Conservation (phyloP, 2,113 vertebrate genomes). For the Mandrillus leucophaeus region DNA sequence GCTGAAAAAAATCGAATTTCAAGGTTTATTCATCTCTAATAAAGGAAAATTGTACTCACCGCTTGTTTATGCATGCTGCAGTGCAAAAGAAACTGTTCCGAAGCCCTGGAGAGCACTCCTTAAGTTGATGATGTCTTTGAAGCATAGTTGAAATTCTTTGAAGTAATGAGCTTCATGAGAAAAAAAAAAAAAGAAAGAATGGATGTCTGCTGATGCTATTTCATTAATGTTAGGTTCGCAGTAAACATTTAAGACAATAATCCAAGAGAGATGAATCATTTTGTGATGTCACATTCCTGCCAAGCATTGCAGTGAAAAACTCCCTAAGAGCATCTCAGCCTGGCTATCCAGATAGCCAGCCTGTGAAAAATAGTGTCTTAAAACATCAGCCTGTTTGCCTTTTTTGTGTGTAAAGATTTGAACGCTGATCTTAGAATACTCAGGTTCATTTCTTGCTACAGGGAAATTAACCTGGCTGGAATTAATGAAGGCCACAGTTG, state of each 20-base stretch:
- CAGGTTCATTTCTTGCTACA: neutral
- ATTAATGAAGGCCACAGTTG: neutral
- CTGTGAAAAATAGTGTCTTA: neutral
- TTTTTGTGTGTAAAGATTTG: neutral
- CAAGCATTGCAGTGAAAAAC: neutral
- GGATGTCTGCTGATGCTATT: neutral
- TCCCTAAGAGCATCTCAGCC: neutral
- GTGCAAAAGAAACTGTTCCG: neutral
- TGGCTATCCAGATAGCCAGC: neutral
- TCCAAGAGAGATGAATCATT: neutral
- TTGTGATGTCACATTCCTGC: neutral
- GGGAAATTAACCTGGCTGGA: neutral
- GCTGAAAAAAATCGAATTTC: slow-evolving; percentile 27
- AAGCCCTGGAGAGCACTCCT: neutral
- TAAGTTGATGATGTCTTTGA: neutral
- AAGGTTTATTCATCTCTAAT: neutral
- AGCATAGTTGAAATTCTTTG: neutral
- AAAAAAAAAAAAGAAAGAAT: neutral
- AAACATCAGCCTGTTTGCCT: neutral
- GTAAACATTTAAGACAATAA: neutral
- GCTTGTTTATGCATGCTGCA: neutral
- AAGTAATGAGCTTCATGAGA: neutral
- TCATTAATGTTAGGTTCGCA: neutral
- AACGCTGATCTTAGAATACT: neutral
- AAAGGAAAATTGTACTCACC: neutral